Base-by-base conservation (phyloP, 92 coral and sea anemone species). In the Porites divaricata region DNA sequence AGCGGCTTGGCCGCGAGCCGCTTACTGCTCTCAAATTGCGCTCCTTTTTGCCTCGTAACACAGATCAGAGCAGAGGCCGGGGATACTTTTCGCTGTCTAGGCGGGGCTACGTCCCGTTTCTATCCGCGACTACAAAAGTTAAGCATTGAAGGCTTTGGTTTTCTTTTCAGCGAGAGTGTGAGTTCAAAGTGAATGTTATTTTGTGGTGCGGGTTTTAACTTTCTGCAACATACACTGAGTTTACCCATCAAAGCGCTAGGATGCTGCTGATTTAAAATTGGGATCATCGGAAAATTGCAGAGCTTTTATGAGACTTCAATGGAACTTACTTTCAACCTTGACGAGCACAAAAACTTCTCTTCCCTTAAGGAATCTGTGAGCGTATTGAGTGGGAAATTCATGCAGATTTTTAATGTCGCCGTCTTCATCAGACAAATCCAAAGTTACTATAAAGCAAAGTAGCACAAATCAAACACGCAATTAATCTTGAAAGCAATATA, bases 391-490 rank as follows among this genome's bases (percentile, higher is more conserved):
- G 48, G 95, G 93, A 56, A 73, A 88, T 22, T 91, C 95, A 53
- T 86, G 88, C 9, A 93, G 78, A 50, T 93, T 89, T 71, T 89
- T 92, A 2, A 91, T 86, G 6, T 93, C 98, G 0, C 98, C 98
- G 13, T 93, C 98, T 57, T 93, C 98, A 75, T 93, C 98, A 63
- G 98, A 93, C 70, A 93, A 59, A 57, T 93, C 98, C 70, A 93
- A 83, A 25, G 81, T 81, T 20, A 89, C 95, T 93, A 82, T 15
- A 58, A 61, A 22, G 62, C 0, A 9, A 21, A 67, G 67, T 1
- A n/a, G 13, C 0, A 19, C 17, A 53, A 19, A 17, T 14, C 9
- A 49, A 35, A 35, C 45, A 35, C 45, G 45, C 45, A 35, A 35
- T 35, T 35, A 35, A 35, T 35, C 7, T 35, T 35, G 45, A 35